Conservation (phyloP, 2,888 invertebrate genomes). For the Sinodicranocentrus sp. region DNA sequence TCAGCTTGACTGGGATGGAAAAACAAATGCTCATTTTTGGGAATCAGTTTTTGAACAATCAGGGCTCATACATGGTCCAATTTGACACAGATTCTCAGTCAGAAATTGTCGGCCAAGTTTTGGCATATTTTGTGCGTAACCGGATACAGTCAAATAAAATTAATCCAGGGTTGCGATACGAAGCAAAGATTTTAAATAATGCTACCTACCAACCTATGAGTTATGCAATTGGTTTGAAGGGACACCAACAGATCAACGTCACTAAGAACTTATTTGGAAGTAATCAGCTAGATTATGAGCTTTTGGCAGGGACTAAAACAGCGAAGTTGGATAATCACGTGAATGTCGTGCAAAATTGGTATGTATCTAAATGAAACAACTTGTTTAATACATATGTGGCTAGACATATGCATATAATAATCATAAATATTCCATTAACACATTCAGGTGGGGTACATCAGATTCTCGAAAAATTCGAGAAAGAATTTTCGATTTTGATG, state of each 20-base stretch:
- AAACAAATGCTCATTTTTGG: conserved; percentile 91
- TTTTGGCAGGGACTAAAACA: conserved; percentile 91
- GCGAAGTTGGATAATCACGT: conserved; percentile 91
- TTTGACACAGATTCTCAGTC: conserved; percentile 95
- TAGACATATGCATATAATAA: no score
- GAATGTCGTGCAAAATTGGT: conserved; percentile 95
- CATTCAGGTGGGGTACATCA: conserved; percentile 88
- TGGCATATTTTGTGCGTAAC: conserved; percentile 88
- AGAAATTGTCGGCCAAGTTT: conserved; percentile 91
- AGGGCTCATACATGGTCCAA: conserved; percentile 90
- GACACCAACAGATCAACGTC: conserved; percentile 95
- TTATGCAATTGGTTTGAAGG: conserved; percentile 93
- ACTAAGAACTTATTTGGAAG: conserved; percentile 92
- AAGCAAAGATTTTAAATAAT: conserved; percentile 77
- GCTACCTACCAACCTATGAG: conserved; percentile 82
- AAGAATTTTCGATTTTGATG: conserved; percentile 98
- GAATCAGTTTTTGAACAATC: conserved; percentile 89
- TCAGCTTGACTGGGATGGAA: conserved; percentile 96
- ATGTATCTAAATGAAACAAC: conserved; percentile 27
- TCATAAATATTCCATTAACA: no score
- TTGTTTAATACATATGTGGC: no score
- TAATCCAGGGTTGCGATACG: conserved; percentile 76
- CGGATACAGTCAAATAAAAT: conserved; percentile 85
- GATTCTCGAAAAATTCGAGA: conserved; percentile 86
- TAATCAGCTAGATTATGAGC: conserved; percentile 91